Percentiles rank a stretch among this genome's conserved stretches.
These are phyloP conservation scores for Lepus townsendii DNA, from an alignment of 2,797 vertebrate species.

Conservation along the genomic window DNA sequence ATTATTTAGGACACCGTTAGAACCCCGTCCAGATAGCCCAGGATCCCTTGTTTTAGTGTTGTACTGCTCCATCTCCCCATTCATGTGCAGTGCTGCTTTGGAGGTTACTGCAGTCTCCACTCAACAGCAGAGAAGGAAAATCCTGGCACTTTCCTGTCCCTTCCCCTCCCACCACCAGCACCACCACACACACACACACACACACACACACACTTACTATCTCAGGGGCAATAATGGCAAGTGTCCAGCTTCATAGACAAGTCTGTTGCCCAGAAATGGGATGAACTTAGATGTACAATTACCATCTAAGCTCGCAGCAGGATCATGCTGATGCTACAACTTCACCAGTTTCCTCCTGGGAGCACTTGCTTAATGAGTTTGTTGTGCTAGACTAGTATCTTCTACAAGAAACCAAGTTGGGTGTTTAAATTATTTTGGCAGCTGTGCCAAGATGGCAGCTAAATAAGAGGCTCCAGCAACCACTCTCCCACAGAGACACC, in stretches of 20 bases:
- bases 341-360: not conserved
- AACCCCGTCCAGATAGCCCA: not conserved
- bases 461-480: no score
- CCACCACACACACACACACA: not conserved
- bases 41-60: not conserved
- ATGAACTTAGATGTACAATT: not conserved
- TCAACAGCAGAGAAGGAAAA: not conserved
- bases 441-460: no score
- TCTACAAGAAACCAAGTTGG: not conserved
- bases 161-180: not conserved
- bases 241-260: not conserved
- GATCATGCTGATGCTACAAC: not conserved
- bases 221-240: constrained; percentile 15
- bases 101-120: not conserved
- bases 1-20: not conserved
- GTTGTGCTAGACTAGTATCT: not conserved
- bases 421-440: not conserved
- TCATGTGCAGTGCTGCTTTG: not conserved
- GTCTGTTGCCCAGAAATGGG: not conserved
- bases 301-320: not conserved
- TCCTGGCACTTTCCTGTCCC: not conserved
- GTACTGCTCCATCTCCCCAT: not conserved
- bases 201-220: not conserved
- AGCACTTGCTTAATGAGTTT: not conserved
- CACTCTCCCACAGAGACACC: no score